A percentile compares a stretch with the other conserved stretches of the same genome.
Conservation (phyloP, 2,888 invertebrate species). For the Cephus rjabovi region DNA sequence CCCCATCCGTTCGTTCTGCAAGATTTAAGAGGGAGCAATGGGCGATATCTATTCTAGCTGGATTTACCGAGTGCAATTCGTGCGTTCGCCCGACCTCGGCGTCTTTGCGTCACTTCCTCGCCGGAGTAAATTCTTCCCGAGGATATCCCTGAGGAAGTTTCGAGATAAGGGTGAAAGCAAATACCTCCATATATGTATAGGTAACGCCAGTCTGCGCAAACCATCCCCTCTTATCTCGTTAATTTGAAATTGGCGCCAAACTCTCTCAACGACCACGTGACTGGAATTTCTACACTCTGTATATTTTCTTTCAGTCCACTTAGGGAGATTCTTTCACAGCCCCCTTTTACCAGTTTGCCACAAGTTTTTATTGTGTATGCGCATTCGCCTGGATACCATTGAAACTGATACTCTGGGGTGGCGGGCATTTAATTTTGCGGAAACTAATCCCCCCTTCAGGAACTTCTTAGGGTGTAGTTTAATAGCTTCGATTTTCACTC, state of each 20-base stretch:
- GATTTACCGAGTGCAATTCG: neutral
- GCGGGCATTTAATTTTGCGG: neutral
- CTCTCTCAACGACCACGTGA: neutral
- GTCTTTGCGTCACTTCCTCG: neutral
- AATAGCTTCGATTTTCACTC: neutral
- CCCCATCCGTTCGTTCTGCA: conserved; percentile 1
- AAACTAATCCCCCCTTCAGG: neutral
- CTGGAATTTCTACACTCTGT: neutral
- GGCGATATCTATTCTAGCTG: neutral
- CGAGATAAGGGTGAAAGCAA: neutral
- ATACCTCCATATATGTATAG: neutral
- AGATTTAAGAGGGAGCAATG: conserved; percentile 1
- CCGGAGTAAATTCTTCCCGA: neutral
- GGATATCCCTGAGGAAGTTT: neutral
- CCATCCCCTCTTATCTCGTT: neutral
- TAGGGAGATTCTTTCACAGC: neutral
- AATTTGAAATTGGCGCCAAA: neutral
- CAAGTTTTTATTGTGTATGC: neutral
- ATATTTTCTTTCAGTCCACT: neutral
- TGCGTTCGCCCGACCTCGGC: neutral
- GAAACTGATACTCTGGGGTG: neutral
- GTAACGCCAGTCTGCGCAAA: neutral
- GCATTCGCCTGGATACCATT: neutral
- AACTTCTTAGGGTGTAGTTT: neutral
- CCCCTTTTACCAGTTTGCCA: neutral